Conservation (phyloP, 2,113 vertebrate genomes). For the Carlito syrichta region DNA sequence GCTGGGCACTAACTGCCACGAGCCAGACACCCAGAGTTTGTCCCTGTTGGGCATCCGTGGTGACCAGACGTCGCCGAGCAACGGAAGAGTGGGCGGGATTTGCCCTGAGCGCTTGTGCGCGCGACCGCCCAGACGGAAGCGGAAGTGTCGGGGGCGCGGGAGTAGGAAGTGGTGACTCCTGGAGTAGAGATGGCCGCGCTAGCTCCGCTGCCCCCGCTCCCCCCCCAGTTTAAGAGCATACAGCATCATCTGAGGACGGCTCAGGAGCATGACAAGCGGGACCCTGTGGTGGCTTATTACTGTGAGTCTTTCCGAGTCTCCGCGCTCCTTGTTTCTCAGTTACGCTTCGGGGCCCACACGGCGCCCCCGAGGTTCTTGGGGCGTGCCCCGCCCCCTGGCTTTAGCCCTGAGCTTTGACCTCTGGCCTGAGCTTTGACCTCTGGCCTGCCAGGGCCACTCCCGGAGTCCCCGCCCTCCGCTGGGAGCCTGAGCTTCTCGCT, state of each 20-base stretch:
- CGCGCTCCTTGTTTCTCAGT: not conserved
- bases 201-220: constrained; percentile 79
- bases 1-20: rapidly evolving
- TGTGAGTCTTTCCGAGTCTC: constrained; percentile 86
- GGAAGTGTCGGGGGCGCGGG: constrained; percentile 67
- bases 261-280: constrained; percentile 94
- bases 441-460: not conserved
- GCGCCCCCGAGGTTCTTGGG: not conserved
- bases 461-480: not conserved
- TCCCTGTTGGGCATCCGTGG: not conserved
- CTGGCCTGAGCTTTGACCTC: not conserved
- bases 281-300: constrained; percentile 96
- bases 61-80: not conserved
- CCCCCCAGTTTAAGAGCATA: constrained; percentile 88
- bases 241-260: constrained; percentile 94
- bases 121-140: constrained; percentile 69
- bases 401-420: not conserved
- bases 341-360: not conserved
- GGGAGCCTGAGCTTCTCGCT: not conserved
- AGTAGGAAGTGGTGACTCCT: not conserved
- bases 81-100: not conserved
- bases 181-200: constrained; percentile 79
- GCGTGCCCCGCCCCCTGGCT: not conserved
- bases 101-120: rapidly evolving
- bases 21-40: rapidly evolving